Conservation (phyloP, 2,888 invertebrate species). For the Drosophila subquinaria region DNA sequence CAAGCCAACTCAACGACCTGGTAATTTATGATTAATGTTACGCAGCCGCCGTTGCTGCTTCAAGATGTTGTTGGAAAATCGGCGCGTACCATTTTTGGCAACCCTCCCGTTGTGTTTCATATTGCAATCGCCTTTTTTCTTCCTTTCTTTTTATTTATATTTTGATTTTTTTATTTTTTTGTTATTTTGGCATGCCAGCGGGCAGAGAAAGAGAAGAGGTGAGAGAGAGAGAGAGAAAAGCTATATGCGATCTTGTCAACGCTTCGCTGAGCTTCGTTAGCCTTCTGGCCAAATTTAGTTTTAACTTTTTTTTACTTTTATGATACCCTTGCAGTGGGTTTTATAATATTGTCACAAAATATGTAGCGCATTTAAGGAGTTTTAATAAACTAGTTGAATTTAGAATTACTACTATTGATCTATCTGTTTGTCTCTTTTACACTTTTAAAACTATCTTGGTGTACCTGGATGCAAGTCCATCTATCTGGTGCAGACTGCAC, state of each 20-base stretch:
- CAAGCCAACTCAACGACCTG: conserved; percentile 78
- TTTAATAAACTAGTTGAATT: too few relatives aligned
- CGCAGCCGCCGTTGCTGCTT: conserved; percentile 49
- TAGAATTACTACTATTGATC: too few relatives aligned
- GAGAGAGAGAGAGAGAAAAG: conserved; percentile 18
- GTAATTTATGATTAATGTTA: conserved; percentile 84
- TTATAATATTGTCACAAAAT: not conserved
- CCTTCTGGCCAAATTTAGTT: conserved; percentile 49
- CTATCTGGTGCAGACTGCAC: too few relatives aligned
- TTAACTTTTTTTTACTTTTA: conserved; percentile 1
- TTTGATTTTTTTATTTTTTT: conserved; percentile 1
- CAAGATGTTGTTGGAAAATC: conserved; percentile 66
- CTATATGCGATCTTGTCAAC: conserved; percentile 69
- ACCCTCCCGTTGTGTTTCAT: conserved; percentile 81
- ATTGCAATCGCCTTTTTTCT: conserved; percentile 51
- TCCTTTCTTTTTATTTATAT: not conserved
- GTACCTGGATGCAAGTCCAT: too few relatives aligned
- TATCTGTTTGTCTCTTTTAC: too few relatives aligned
- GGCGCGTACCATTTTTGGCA: conserved; percentile 77
- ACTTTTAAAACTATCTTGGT: too few relatives aligned
- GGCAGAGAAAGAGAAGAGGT: conserved; percentile 3
- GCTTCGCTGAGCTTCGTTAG: conserved; percentile 66
- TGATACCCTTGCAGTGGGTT: not conserved
- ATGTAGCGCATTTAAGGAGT: too few relatives aligned
- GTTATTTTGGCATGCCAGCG: conserved; percentile 23